Percentiles rank a stretch among this genome's conserved stretches.
phyloP scores from a whole-genome alignment of 2,888 invertebrate genomes.

The Notodonta ziczac region DNA sequence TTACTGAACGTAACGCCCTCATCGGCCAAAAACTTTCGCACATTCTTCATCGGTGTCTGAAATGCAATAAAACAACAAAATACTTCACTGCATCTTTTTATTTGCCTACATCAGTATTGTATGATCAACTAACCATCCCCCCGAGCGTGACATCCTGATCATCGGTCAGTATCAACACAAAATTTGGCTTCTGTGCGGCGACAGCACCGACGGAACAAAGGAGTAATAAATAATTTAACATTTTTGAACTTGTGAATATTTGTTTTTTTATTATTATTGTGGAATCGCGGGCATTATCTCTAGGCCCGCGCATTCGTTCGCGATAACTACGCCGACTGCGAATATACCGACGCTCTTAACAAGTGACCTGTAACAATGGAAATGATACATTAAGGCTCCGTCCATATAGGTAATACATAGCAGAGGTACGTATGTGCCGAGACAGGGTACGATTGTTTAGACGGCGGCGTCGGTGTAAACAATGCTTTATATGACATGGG shows the following conservation, averaged over 20 bases:
- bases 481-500: no score
- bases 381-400: slow-evolving; percentile 9
- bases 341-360: slow-evolving; percentile 93
- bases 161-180: slow-evolving; percentile 92
- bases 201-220: slow-evolving; percentile 48
- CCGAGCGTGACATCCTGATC: slow-evolving; percentile 93
- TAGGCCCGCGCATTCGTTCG: slow-evolving; percentile 90
- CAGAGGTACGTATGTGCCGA: no score
- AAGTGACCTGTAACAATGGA: slow-evolving; percentile 87
- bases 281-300: slow-evolving; percentile 88
- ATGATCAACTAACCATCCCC: slow-evolving; percentile 87
- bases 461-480: no score
- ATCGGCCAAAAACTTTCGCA: slow-evolving; percentile 84
- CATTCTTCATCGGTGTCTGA: slow-evolving; percentile 88
- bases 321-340: slow-evolving; percentile 90
- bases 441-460: no score
- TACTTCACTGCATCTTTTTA: slow-evolving; percentile 7
- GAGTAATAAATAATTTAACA: slow-evolving; percentile 70
- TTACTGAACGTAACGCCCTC: slow-evolving; percentile 89
- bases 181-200: slow-evolving; percentile 84
- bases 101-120: slow-evolving; percentile 23
- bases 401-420: no score
- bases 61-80: slow-evolving; percentile 63
- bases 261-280: slow-evolving; percentile 67
- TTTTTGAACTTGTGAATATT: slow-evolving; percentile 40